A percentile compares a stretch with the other conserved stretches of the same genome.
These are phyloP conservation scores for Luidia sarsii DNA, from an alignment of 53 echinoderm and acorn worm genomes.

Conservation along the genomic window DNA sequence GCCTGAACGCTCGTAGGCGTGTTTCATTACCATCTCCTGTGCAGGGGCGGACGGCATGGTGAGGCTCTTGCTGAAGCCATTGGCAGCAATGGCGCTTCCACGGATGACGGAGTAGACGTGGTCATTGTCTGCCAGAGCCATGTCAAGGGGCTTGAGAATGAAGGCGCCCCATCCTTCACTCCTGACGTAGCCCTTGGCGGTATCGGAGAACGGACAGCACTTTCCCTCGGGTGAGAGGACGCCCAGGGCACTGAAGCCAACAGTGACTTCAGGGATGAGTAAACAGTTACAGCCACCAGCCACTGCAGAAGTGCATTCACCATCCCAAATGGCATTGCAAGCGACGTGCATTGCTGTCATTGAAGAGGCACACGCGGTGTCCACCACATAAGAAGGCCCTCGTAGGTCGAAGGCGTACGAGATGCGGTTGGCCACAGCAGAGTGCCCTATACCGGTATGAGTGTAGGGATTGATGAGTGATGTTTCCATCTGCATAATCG, in stretches of 20 bases:
- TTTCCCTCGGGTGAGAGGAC: slow-evolving; percentile 91
- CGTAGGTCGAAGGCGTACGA: slow-evolving; percentile 64
- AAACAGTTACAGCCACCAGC: slow-evolving; percentile 81
- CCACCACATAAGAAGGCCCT: slow-evolving; percentile 80
- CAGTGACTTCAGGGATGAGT: slow-evolving; percentile 83
- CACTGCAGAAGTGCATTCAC: slow-evolving; percentile 82
- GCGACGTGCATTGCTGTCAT: slow-evolving; percentile 93
- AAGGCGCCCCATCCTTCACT: slow-evolving; percentile 92
- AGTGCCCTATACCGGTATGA: slow-evolving; percentile 51
- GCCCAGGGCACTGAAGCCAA: slow-evolving; percentile 94
- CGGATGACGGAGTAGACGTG: slow-evolving; percentile 90
- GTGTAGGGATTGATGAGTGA: slow-evolving; percentile 59
- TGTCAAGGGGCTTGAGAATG: slow-evolving; percentile 81
- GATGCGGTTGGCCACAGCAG: slow-evolving; percentile 53
- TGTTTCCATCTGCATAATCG: slow-evolving; percentile 47
- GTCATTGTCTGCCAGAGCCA: slow-evolving; percentile 80
- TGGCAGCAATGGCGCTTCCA: slow-evolving; percentile 84
- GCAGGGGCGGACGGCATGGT: slow-evolving; percentile 94
- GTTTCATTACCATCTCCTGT: slow-evolving; percentile 78
- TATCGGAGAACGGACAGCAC: slow-evolving; percentile 92
- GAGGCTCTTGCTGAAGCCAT: slow-evolving; percentile 85
- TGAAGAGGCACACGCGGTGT: slow-evolving; percentile 94
- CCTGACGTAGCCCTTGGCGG: slow-evolving; percentile 93
- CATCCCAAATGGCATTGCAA: slow-evolving; percentile 84
- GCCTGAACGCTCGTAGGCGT: slow-evolving; percentile 76